These are phyloP conservation scores for Euwallacea similis DNA, from an alignment of 1,140 invertebrate genomes.

Conservation along the genomic window DNA sequence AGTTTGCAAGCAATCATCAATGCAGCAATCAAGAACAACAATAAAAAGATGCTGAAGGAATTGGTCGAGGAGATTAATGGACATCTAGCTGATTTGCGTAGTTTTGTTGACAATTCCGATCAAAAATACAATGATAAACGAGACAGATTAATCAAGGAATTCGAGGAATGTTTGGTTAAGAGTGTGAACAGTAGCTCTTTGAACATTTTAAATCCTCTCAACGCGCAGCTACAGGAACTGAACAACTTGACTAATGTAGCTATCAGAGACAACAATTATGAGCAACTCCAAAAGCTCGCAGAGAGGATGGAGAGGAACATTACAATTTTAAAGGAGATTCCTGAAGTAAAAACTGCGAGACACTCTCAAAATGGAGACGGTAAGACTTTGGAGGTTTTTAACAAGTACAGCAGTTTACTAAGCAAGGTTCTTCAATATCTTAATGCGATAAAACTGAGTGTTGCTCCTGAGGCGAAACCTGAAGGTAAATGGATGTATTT, in stretches of 20 bases:
- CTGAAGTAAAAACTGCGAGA: conserved; percentile 17
- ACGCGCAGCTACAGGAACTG: conserved; percentile 16
- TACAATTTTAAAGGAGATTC: conserved; percentile 20
- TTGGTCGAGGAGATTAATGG: conserved; percentile 30
- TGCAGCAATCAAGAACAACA: conserved; percentile 33
- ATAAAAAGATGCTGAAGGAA: conserved; percentile 22
- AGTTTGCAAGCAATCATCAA: conserved; percentile 31
- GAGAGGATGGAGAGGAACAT: conserved; percentile 26
- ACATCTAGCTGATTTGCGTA: conserved; percentile 23
- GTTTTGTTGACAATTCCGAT: conserved; percentile 2
- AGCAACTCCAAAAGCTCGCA: conserved; percentile 16
- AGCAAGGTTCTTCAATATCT: background rate
- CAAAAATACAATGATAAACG: conserved; percentile 12
- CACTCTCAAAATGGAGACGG: conserved; percentile 7
- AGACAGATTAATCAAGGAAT: conserved; percentile 23
- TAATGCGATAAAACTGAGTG: background rate
- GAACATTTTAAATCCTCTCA: conserved; percentile 9
- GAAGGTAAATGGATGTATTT: too few relatives aligned
- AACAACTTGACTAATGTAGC: conserved; percentile 11
- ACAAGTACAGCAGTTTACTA: conserved; percentile 14
- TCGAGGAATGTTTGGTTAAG: conserved; percentile 37
- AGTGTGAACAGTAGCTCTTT: background rate
- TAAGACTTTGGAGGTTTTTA: conserved; percentile 6
- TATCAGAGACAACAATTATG: conserved; percentile 13
- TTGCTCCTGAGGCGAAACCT: too few relatives aligned